Evolutionary conservation across 2,797 vertebrate species (phyloP), one percentile per base, ranked within the genome.

Genomic region (Diceros bicornis): DNA sequence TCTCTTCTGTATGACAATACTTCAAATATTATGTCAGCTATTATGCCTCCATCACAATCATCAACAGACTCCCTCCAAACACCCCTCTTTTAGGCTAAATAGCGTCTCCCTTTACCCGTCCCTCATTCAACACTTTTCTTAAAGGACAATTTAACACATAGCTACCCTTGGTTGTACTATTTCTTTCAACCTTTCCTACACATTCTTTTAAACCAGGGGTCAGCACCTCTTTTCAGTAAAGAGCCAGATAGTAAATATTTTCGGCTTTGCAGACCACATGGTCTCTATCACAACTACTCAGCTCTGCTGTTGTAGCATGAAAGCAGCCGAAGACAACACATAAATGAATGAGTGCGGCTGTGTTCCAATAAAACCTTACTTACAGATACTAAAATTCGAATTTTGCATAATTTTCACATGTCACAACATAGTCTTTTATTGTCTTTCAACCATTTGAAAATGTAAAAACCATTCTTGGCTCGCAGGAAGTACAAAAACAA

Each of bases 321-420:
- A 55, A 93, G 59, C 20, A 93, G 68, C 25, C 11, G 34, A 21
- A 89, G 44, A 82, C 23, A 41, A 92, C 41, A 59, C 2, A 18
- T 20, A 90, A 95, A 78, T 75, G 52, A 87, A 18, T 61, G 89
- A 47, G 11, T 55, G 7, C 75, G 59, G 21, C 47, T 59, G 4
- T 75, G 75, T 61, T 96, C 88, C 88, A 93, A 95, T 37, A 87
- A 93, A 92, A 87, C 66, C 75, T 66, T n/a, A 89, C 55, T 52
- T 44, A 68, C 21, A 61, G 75, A 74, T 52, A 74, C 13, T 41
- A 86, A 82, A 50, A 59, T 62, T 21, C n/a, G 25, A 93, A 95
- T 75, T 94, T 57, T 82, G 8, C 41, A 41, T 41, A 72, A 86
- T 59, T 94, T 86, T 96, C 74, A 93, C 18, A 32, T 82, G 23